These are phyloP conservation scores for Oryctolagus cuniculus DNA, from an alignment of 2,113 vertebrate species.

Conservation along the genomic window DNA sequence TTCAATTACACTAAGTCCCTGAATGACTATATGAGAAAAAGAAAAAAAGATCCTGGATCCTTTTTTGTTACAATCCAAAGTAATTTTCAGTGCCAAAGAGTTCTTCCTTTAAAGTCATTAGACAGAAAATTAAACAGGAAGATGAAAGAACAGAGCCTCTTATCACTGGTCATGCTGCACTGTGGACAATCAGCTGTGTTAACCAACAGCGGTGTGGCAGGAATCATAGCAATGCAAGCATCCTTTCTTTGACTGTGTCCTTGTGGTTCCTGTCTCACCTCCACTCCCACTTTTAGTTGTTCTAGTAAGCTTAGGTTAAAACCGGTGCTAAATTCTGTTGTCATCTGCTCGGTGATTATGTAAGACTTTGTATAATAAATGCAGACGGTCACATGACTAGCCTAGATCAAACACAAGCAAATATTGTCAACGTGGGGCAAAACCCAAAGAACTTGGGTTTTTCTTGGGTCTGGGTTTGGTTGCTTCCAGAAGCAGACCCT, in stretches of 20 bases:
- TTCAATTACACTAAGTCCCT: constrained; percentile 76
- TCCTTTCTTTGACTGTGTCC: neutral
- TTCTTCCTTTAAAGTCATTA: constrained; percentile 75
- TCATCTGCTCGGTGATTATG: neutral
- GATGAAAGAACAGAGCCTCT: constrained; percentile 49
- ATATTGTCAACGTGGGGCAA: neutral
- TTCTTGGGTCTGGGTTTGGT: neutral
- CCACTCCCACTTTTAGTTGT: neutral
- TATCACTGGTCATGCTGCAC: neutral
- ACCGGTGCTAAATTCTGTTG: neutral
- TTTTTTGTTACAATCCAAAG: constrained; percentile 66
- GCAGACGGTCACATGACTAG: no score
- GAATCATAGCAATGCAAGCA: neutral
- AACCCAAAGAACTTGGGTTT: neutral
- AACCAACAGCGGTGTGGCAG: neutral
- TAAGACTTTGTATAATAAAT: neutral
- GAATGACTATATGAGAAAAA: constrained; percentile 76
- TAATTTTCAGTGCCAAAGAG: constrained; percentile 69
- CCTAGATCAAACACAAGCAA: neutral
- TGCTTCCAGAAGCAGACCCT: neutral
- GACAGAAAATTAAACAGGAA: constrained; percentile 72
- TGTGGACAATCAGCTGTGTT: neutral
- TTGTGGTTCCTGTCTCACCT: neutral
- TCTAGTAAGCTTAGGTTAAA: neutral
- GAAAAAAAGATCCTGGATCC: constrained; percentile 49